Evolutionary conservation across 2,113 vertebrate genomes (phyloP).

Genomic region (Oceanodroma tethys): DNA sequence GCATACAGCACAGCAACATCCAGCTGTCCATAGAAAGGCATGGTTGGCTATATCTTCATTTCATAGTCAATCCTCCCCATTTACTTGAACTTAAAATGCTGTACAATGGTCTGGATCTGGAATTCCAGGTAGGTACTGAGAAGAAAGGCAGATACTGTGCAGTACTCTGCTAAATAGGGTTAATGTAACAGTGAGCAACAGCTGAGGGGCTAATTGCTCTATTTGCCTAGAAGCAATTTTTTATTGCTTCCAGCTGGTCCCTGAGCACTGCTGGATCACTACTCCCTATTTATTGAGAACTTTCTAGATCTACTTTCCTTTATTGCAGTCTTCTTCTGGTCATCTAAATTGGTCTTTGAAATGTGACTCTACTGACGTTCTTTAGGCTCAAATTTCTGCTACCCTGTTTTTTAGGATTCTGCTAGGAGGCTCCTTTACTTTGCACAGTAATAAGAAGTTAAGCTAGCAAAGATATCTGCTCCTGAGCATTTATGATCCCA

Average conservation of each 20-base stretch:
- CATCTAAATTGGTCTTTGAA: too few species aligned
- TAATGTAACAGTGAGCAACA: background rate
- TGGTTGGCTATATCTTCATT: accelerated
- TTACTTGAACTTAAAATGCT: too few species aligned
- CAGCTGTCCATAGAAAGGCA: accelerated
- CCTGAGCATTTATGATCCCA: background rate
- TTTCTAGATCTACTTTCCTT: accelerated
- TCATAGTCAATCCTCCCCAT: accelerated
- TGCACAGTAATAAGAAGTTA: background rate
- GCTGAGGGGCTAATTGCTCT: background rate
- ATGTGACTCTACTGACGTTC: background rate
- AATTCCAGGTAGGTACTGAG: background rate
- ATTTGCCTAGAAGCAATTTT: background rate
- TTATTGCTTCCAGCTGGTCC: background rate
- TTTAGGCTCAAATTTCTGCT: background rate
- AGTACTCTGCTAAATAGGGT: background rate
- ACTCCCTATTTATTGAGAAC: background rate
- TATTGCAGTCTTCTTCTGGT: accelerated
- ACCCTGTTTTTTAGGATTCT: background rate
- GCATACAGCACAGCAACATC: too few species aligned
- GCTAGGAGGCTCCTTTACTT: background rate
- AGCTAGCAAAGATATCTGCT: background rate
- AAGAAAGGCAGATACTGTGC: accelerated
- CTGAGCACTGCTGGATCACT: background rate
- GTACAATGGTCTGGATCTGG: accelerated